Conservation (phyloP, 2,113 vertebrate species). For the Triplophysa dalaica region DNA sequence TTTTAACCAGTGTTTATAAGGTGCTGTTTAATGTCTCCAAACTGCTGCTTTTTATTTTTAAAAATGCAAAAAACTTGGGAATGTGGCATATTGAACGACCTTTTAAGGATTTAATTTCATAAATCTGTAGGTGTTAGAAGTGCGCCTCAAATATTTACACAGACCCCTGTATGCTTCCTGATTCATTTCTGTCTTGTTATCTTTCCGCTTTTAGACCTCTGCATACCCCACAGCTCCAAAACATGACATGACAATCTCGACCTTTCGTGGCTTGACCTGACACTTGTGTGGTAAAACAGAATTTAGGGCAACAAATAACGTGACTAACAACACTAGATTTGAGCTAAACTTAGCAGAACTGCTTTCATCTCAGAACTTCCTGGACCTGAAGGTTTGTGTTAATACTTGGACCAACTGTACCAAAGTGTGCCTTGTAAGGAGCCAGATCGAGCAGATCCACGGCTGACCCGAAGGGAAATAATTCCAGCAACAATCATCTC, state of each 20-base stretch:
- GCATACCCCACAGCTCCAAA: slow-evolving; percentile 28
- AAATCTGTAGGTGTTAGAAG: slow-evolving; percentile 44
- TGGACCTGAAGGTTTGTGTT: slow-evolving; percentile 16
- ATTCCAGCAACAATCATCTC: slow-evolving; percentile 65
- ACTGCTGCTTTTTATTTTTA: not conserved
- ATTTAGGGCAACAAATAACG: slow-evolving; percentile 1
- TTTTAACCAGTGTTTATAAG: not conserved
- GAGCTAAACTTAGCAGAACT: slow-evolving; percentile 20
- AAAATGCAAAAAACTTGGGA: too few species aligned
- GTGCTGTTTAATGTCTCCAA: not conserved
- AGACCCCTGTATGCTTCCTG: not conserved
- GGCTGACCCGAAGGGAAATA: not conserved
- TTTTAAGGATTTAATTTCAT: slow-evolving; percentile 17
- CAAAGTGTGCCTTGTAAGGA: not conserved
- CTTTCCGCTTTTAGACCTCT: slow-evolving; percentile 28
- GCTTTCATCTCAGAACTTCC: slow-evolving; percentile 8
- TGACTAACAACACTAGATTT: slow-evolving; percentile 17
- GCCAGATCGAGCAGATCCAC: not conserved
- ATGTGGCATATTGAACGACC: not conserved
- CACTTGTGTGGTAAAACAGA: slow-evolving; percentile 2
- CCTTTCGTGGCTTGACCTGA: slow-evolving; percentile 10
- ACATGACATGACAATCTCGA: not conserved
- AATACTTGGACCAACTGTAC: slow-evolving; percentile 16
- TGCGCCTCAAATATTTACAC: not conserved
- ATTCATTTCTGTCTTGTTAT: slow-evolving; percentile 29